Percentiles rank a stretch among this genome's conserved stretches.
These are phyloP conservation scores for Clunio marinus DNA, from an alignment of 2,888 invertebrate species.

Conservation along the genomic window DNA sequence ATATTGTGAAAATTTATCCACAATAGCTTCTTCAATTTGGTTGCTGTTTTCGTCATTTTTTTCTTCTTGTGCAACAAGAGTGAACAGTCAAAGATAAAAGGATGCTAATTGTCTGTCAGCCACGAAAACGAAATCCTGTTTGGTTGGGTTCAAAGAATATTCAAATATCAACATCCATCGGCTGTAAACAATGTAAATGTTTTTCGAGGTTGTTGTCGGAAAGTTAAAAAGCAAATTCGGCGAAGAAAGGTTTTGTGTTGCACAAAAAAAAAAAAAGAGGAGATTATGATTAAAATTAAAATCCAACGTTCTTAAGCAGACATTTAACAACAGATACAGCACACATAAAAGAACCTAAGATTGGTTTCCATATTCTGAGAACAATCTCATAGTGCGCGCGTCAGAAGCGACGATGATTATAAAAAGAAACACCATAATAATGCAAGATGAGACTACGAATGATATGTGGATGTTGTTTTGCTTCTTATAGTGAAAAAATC, in stretches of 20 bases:
- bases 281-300: slow-evolving; percentile 1
- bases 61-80: not conserved
- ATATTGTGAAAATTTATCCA: not conserved
- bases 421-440: not conserved
- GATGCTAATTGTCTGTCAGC: not conserved
- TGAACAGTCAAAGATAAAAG: not conserved
- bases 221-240: too few relatives aligned
- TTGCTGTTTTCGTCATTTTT: not conserved
- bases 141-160: not conserved
- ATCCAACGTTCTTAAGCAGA: too few relatives aligned
- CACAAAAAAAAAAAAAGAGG: not conserved
- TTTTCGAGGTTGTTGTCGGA: too few relatives aligned
- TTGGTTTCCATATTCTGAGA: not conserved
- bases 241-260: too few relatives aligned
- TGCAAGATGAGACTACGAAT: not conserved
- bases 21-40: not conserved
- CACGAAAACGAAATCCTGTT: not conserved
- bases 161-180: not conserved
- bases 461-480: not conserved
- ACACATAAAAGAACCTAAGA: not conserved
- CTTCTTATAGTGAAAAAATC: not conserved
- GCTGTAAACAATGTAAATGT: not conserved
- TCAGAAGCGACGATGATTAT: too few relatives aligned
- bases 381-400: not conserved
- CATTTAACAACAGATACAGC: not conserved